Evolutionary conservation across 2,888 invertebrate species (phyloP).

Genomic region (Odontocolon sp.): DNA sequence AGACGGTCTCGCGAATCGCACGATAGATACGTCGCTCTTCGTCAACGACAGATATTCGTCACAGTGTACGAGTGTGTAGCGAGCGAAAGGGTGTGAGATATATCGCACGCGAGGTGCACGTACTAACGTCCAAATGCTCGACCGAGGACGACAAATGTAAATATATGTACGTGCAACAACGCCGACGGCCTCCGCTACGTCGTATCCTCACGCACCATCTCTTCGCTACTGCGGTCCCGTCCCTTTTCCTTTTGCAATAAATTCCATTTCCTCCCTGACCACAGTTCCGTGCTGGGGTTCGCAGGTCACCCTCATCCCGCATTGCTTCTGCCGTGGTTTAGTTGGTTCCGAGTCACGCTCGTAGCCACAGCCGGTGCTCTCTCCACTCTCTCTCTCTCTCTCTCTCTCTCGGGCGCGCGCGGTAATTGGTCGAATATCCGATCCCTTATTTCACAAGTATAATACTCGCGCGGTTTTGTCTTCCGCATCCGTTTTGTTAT

Average conservation of each 20-base stretch:
- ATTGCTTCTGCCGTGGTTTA: background rate
- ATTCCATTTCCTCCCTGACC: constrained; percentile 53
- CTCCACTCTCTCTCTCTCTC: background rate
- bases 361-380: background rate
- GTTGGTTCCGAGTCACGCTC: constrained; percentile 29
- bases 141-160: constrained; percentile 50
- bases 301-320: constrained; percentile 38
- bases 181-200: constrained; percentile 14
- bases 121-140: background rate
- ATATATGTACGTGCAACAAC: constrained; percentile 50
- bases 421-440: constrained; percentile 34
- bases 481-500: too few relatives aligned
- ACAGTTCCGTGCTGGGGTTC: constrained; percentile 23
- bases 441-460: constrained; percentile 5
- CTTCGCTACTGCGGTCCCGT: constrained; percentile 23
- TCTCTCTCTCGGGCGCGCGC: background rate
- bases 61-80: constrained; percentile 23
- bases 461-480: background rate
- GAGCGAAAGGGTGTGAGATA: constrained; percentile 27
- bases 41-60: constrained; percentile 63
- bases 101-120: constrained; percentile 35
- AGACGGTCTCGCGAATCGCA: constrained; percentile 17
- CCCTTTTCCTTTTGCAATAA: constrained; percentile 55
- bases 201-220: constrained; percentile 56
- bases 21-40: constrained; percentile 63